These are phyloP conservation scores for Papilio aristodemus DNA, from an alignment of 1,140 invertebrate species.

Conservation along the genomic window DNA sequence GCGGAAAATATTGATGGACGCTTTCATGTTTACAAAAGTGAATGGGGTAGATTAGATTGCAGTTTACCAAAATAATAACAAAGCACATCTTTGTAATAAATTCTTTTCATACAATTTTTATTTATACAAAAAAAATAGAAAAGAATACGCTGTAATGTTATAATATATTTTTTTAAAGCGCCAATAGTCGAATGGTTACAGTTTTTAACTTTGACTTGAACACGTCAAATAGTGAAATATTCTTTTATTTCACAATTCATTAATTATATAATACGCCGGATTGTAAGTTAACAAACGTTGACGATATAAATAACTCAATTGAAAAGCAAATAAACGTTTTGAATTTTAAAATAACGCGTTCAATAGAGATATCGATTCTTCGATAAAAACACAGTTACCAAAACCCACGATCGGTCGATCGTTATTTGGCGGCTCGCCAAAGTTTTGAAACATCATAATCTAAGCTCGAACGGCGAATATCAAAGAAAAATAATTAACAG, in stretches of 20 bases:
- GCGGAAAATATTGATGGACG: not conserved
- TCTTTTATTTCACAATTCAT: no score
- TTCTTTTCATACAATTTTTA: not conserved
- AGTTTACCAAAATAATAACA: conserved; percentile 6
- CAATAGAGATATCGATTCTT: conserved; percentile 13
- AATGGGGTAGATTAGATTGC: not conserved
- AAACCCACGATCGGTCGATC: not conserved
- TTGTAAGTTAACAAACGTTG: no score
- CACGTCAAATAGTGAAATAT: no score
- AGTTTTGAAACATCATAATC: conserved; percentile 20
- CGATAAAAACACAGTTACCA: not conserved
- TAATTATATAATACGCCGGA: no score
- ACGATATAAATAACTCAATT: not conserved
- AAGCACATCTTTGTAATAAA: not conserved
- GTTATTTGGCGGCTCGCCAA: conserved; percentile 8
- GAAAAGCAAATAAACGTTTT: not conserved
- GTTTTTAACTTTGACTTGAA: no score
- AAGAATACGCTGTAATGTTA: not conserved
- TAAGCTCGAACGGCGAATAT: not conserved
- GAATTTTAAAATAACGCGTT: conserved; percentile 3
- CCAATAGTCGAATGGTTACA: no score
- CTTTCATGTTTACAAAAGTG: conserved; percentile 8
- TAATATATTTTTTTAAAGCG: not conserved
- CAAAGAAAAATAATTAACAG: conserved; percentile 13
- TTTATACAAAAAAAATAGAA: not conserved